Evolutionary conservation across 2,113 vertebrate genomes (phyloP), one percentile per base, ranked within the genome.

Genomic region (Natator depressus): DNA sequence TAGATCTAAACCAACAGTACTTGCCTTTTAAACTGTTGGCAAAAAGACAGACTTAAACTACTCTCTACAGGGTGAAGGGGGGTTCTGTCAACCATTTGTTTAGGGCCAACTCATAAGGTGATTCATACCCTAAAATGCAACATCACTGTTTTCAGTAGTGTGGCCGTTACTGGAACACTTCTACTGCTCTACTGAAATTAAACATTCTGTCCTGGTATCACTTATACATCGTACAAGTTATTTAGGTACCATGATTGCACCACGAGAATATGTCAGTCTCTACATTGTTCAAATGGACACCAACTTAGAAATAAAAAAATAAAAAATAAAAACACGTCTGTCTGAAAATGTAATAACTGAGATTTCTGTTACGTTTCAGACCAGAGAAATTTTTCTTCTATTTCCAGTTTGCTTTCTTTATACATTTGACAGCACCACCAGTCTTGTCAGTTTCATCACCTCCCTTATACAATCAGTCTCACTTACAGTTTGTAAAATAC

Each of bases 21-120:
- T 91, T 86, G 78, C 12, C 75, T 96, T 94, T 92, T 82, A 91
- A 95, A 96, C 53, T 82, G 80, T 75, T 86, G 90, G 84, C 92
- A 94, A 90, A 88, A 89, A 95, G 90, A 85, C 81, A 72, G 87
- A 87, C 89, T 89, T 91, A 88, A 80, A 87, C 82, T 57, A 72
- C 57, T 92, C 81, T 82, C 87, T 91, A 78, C 75, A 92, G 88
- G 86, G 72, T 84, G 93, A 96, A 94, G 80, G 84, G 85, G 53
- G 96, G 91, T 82, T 95, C 88, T 91, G 86, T 47, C 94, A 72
- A 57, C 79, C 84, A 81, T 92, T 80, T 83, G 93, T 53, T 96
- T 69, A 76, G 86, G 86, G 62, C 82, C 78, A 89, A 76, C 80
- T 53, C 47, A 76, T 54, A 50, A 79, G 59, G 85, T 47, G 79